Base-by-base conservation (phyloP, 2,113 vertebrate genomes). In the Rhea americana region DNA sequence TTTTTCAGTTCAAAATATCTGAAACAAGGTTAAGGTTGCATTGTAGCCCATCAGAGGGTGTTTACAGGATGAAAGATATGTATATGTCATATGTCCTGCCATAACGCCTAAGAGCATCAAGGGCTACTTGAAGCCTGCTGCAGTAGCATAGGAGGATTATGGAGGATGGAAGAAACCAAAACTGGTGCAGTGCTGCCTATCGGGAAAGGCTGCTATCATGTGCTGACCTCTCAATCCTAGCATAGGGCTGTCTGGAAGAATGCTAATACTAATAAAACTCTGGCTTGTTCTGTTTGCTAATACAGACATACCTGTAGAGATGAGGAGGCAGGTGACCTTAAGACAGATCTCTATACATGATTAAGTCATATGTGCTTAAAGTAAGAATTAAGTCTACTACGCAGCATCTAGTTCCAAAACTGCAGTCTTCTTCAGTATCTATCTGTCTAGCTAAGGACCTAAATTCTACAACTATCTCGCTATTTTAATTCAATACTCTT, bases 221-320 rank as follows among this genome's bases (percentile, higher is more conserved):
- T 5, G 3, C 3, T 55, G 37, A 32, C 47, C 70, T 35, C 50
- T 84, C n/a, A 59, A 50, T 48, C 50, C 48, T 47, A 25, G 4
- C 0, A 0, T 11, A 32, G 5, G 21, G 7, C 41, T 74, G 11
- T 7, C 63, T 50, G 41, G n/a, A 76, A 67, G 22, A 20, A 51
- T 4, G 21, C 13, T 30, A 50, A 45, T 2, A n/a, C 13, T 30
- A 50, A 45, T 2, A n/a, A 66, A 89, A 58, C 7, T 47, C n/a
- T 50, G 19, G 21, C 5, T 78, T 35, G 18, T 24, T 48, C 77
- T 41, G 4, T 72, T 81, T 30, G 41, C 35, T 39, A 41, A 25
- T 16, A 87, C 15, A 67, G 20, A 28, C 4, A n/a, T 8, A 82
- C 2, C 30, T 45, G 51, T 67, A 37, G 87, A 72, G 4, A 17